Evolutionary conservation across 1,140 invertebrate genomes (phyloP).

Genomic region (Pygmarrhopalites habei): DNA sequence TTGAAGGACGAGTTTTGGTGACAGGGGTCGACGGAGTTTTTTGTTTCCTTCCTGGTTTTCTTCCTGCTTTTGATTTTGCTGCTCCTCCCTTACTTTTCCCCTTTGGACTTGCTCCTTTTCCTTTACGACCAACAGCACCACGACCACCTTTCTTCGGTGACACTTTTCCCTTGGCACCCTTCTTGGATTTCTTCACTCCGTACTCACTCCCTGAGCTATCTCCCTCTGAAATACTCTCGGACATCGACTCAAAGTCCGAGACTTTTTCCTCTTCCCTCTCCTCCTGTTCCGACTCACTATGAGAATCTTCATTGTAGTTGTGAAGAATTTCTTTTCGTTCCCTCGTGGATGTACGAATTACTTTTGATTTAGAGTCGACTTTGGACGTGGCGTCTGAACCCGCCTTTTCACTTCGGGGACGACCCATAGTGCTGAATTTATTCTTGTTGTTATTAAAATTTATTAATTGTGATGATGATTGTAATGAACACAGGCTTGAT

Average conservation of each 20-base stretch:
- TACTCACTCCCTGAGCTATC: slow-evolving; percentile 36
- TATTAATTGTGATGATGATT: neutral
- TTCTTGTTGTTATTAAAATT: neutral
- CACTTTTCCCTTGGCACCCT: neutral
- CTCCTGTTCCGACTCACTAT: slow-evolving; percentile 5
- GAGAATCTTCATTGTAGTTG: slow-evolving; percentile 9
- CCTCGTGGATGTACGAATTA: slow-evolving; percentile 11
- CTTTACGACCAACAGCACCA: neutral
- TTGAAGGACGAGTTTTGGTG: neutral
- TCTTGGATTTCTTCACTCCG: slow-evolving; percentile 26
- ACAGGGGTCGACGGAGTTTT: slow-evolving; percentile 7
- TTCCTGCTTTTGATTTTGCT: neutral
- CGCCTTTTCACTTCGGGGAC: slow-evolving; percentile 7
- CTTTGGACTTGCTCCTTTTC: slow-evolving; percentile 5
- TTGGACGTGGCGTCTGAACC: slow-evolving; percentile 5
- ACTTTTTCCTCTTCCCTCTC: slow-evolving; percentile 16
- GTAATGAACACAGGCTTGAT: too few species aligned
- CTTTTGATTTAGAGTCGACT: neutral
- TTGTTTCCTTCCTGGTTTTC: slow-evolving; percentile 15
- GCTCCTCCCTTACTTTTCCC: slow-evolving; percentile 10
- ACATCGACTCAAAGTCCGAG: slow-evolving; percentile 8
- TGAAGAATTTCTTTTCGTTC: slow-evolving; percentile 10
- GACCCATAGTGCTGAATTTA: slow-evolving; percentile 8
- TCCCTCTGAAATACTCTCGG: slow-evolving; percentile 12
- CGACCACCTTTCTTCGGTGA: slow-evolving; percentile 18